Percentiles rank a stretch among this genome's conserved stretches.
phyloP scores from a whole-genome alignment of 1,140 invertebrate species.

The Tachypleus tridentatus region DNA sequence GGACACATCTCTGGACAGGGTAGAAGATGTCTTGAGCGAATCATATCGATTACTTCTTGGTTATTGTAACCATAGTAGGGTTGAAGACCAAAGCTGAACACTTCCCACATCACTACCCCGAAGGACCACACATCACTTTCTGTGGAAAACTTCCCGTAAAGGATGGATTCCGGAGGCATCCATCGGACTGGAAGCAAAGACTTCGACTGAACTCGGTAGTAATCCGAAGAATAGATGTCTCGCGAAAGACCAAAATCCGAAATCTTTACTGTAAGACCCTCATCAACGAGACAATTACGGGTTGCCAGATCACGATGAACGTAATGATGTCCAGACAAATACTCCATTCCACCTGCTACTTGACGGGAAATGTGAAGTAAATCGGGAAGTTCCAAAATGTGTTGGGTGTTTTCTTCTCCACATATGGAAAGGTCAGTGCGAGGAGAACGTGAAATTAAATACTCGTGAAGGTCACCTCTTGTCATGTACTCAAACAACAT shows the following conservation, averaged over 20 bases:
- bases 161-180: conserved; percentile 69
- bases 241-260: conserved; percentile 84
- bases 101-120: conserved; percentile 84
- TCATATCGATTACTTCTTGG: conserved; percentile 24
- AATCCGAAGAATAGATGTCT: conserved; percentile 64
- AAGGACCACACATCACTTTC: conserved; percentile 88
- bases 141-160: conserved; percentile 59
- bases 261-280: conserved; percentile 69
- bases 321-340: conserved; percentile 62
- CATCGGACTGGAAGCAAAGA: conserved; percentile 29
- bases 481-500: conserved; percentile 95
- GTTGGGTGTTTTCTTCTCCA: conserved; percentile 34
- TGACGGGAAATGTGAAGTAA: conserved; percentile 75
- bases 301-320: conserved; percentile 68
- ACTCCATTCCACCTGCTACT: conserved; percentile 86
- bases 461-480: conserved; percentile 84
- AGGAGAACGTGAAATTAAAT: conserved; percentile 76
- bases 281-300: conserved; percentile 72
- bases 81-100: conserved; percentile 77
- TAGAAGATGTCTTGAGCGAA: conserved; percentile 49
- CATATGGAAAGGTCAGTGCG: conserved; percentile 43
- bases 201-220: conserved; percentile 47
- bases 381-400: conserved; percentile 55
- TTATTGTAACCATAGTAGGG: conserved; percentile 48
- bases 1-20: conserved; percentile 58